Conservation (phyloP, 1,140 invertebrate species). For the Drosophila oshimai region DNA sequence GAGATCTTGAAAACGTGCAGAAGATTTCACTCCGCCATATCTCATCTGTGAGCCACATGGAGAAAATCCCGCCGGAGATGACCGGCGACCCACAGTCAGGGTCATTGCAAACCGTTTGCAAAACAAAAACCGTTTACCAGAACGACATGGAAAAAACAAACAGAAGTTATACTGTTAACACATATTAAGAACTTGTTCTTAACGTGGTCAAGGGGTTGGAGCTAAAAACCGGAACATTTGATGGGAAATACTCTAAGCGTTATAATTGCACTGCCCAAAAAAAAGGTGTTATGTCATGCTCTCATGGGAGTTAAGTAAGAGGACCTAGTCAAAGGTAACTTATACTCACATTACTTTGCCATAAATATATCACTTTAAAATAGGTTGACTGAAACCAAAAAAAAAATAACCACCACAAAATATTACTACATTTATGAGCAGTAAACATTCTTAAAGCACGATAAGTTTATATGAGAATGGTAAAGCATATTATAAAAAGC, state of each 20-base stretch:
- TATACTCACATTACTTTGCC: no score
- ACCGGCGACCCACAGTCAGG: conserved; percentile 37
- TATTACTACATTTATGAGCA: no score
- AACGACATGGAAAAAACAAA: conserved; percentile 27
- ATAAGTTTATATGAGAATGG: no score
- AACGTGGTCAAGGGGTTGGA: not conserved
- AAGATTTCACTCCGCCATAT: conserved; percentile 63
- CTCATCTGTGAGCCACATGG: conserved; percentile 38
- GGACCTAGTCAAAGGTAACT: not conserved
- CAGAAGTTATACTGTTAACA: conserved; percentile 27
- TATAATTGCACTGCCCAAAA: conserved; percentile 18
- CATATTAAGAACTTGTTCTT: conserved; percentile 45
- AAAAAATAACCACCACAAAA: no score
- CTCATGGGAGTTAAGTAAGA: conserved; percentile 18
- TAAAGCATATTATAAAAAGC: no score
- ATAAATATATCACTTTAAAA: no score
- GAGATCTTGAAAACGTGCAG: conserved; percentile 61
- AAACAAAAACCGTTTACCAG: conserved; percentile 50
- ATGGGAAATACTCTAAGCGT: conserved; percentile 38
- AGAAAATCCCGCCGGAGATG: conserved; percentile 55
- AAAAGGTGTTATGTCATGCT: conserved; percentile 38
- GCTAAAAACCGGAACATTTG: conserved; percentile 34
- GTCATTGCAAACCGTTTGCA: conserved; percentile 47
- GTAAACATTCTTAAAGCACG: no score
- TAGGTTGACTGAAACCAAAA: no score